Conservation (phyloP, 2,113 vertebrate species). For the Mola mola region DNA sequence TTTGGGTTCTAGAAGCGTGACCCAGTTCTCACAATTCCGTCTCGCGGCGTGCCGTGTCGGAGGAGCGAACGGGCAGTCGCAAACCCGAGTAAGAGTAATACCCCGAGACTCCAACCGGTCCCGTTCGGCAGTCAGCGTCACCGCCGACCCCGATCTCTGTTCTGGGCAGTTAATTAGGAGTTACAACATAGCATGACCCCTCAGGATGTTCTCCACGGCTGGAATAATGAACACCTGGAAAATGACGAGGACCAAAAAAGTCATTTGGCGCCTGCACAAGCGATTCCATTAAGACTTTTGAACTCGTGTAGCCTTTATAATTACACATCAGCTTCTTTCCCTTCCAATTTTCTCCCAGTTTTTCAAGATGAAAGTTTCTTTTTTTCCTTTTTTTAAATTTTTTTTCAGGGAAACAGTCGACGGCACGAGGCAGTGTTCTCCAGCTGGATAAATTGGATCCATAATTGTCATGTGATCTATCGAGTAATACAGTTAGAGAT, state of each 20-base stretch:
- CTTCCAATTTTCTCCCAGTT: slow-evolving; percentile 10
- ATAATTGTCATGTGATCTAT: slow-evolving; percentile 25
- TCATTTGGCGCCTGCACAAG: slow-evolving; percentile 38
- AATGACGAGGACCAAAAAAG: slow-evolving; percentile 21
- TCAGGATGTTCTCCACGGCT: slow-evolving; percentile 51
- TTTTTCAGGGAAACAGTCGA: not conserved
- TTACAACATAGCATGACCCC: slow-evolving; percentile 65
- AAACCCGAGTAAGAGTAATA: slow-evolving; percentile 35
- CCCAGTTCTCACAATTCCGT: slow-evolving; percentile 23
- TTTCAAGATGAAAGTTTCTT: not conserved
- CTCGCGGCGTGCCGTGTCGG: not conserved
- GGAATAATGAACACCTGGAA: slow-evolving; percentile 77
- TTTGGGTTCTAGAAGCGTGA: slow-evolving; percentile 25
- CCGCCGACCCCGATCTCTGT: slow-evolving; percentile 51
- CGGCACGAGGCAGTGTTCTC: not conserved
- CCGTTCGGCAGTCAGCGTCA: slow-evolving; percentile 56
- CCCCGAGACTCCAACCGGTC: slow-evolving; percentile 40
- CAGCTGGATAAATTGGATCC: slow-evolving; percentile 33
- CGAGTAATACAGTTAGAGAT: slow-evolving; percentile 16
- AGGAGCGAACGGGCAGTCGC: slow-evolving; percentile 3
- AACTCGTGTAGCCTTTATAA: slow-evolving; percentile 54
- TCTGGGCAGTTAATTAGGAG: slow-evolving; percentile 72
- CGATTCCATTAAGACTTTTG: slow-evolving; percentile 58
- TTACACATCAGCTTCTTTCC: slow-evolving; percentile 13
- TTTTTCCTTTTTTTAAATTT: not conserved